Conservation (phyloP, 2,113 vertebrate species). For the Macquaria australasica region DNA sequence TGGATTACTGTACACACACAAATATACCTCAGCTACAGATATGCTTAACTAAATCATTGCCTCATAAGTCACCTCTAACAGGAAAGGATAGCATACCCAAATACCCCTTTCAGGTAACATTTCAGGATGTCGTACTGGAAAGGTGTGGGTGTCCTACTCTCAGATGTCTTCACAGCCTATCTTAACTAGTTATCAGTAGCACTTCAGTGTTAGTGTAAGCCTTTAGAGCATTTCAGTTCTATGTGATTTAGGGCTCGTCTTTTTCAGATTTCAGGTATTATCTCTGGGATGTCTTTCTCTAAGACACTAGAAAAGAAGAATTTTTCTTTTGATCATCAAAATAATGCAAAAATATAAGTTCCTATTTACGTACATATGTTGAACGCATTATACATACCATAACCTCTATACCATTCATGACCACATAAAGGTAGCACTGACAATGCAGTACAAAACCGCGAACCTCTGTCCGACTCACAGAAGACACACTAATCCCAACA, state of each 20-base stretch:
- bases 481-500: conserved; percentile 6
- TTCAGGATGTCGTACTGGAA: conserved; percentile 57
- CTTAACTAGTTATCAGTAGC: conserved; percentile 60
- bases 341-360: conserved; percentile 15
- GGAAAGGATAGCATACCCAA: conserved; percentile 2
- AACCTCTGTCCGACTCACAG: neutral
- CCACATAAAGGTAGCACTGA: neutral
- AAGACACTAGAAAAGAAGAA: neutral
- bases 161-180: conserved; percentile 62
- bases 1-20: conserved; percentile 38
- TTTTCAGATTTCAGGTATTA: conserved; percentile 40
- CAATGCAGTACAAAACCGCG: conserved; percentile 7
- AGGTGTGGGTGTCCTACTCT: conserved; percentile 38
- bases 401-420: neutral
- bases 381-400: neutral
- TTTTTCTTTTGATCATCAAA: conserved; percentile 8
- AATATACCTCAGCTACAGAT: conserved; percentile 69
- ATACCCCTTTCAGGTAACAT: conserved; percentile 48
- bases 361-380: neutral
- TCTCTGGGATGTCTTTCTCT: conserved; percentile 46
- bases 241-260: conserved; percentile 18
- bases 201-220: conserved; percentile 54
- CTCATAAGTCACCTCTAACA: conserved; percentile 47
- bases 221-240: conserved; percentile 52
- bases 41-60: conserved; percentile 41